These are phyloP conservation scores for Pardosa pseudoannulata DNA, from an alignment of 2,888 invertebrate species.

Conservation along the genomic window DNA sequence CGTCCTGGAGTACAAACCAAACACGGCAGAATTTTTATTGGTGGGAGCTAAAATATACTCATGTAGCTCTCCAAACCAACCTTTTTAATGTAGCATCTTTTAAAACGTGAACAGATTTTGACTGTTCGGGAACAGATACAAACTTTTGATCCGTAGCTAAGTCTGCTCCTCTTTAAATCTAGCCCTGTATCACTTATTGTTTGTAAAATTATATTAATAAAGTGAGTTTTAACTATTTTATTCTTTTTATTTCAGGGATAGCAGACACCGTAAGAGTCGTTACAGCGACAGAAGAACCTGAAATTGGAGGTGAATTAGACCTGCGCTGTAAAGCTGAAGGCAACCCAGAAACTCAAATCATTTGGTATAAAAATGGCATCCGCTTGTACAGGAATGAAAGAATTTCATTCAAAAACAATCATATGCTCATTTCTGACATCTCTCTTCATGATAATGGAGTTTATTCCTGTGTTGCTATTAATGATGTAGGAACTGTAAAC, in stretches of 20 bases:
- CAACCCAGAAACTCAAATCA: slow-evolving; percentile 82
- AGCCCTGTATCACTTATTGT: no score
- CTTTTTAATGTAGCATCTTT: no score
- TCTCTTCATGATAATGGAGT: slow-evolving; percentile 83
- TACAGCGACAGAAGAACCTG: slow-evolving; percentile 79
- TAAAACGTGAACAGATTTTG: no score
- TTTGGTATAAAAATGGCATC: slow-evolving; percentile 84
- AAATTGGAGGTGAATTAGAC: slow-evolving; percentile 80
- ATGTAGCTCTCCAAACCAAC: no score
- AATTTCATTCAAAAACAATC: slow-evolving; percentile 81
- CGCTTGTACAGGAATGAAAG: slow-evolving; percentile 81
- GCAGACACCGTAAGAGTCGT: slow-evolving; percentile 81
- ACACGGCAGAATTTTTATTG: no score
- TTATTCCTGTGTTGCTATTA: slow-evolving; percentile 85
- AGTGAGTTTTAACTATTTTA: no score
- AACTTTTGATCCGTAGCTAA: no score
- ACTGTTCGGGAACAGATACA: no score
- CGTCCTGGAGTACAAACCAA: no score
- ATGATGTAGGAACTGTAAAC: slow-evolving; percentile 82
- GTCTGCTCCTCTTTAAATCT: no score
- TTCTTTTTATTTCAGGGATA: slow-evolving; percentile 80
- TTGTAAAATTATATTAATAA: no score
- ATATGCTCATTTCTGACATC: slow-evolving; percentile 81
- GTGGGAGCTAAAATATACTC: no score
- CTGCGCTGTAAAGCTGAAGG: slow-evolving; percentile 84